A percentile compares a stretch with the other conserved stretches of the same genome.
Evolutionary conservation across 2,888 invertebrate genomes (phyloP).

Genomic region (Metalampra italica): DNA sequence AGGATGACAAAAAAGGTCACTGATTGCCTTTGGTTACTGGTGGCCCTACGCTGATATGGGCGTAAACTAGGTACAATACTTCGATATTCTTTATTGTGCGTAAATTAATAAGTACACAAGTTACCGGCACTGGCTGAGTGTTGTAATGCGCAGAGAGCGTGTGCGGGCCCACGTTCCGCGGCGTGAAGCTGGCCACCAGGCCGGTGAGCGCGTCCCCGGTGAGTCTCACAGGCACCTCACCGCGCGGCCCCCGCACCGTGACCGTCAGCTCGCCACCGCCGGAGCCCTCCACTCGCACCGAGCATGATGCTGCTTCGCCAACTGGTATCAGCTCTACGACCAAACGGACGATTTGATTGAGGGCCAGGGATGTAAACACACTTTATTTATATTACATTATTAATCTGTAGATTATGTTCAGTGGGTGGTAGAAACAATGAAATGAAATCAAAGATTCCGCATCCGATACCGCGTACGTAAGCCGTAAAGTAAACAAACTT

Average conservation of each 20-base stretch:
- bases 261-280: constrained; percentile 91
- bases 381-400: too few species aligned
- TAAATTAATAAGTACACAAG: constrained; percentile 10
- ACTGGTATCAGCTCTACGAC: constrained; percentile 90
- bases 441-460: too few species aligned
- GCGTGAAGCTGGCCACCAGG: constrained; percentile 94
- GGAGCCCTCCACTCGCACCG: constrained; percentile 73
- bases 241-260: constrained; percentile 91
- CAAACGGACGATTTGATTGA: constrained; percentile 7
- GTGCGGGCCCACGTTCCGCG: constrained; percentile 95
- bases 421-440: too few species aligned
- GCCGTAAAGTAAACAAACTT: too few species aligned
- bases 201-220: constrained; percentile 93
- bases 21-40: too few species aligned
- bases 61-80: too few species aligned
- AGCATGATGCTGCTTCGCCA: constrained; percentile 78
- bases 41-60: too few species aligned
- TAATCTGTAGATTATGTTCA: too few species aligned
- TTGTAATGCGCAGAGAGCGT: constrained; percentile 95
- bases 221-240: constrained; percentile 92
- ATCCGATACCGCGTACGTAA: too few species aligned
- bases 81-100: too few species aligned
- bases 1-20: too few species aligned
- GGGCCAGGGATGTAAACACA: background rate
- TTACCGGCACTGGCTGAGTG: constrained; percentile 87